Conservation (phyloP, 2,797 vertebrate species). For the Chaunax sp. region DNA sequence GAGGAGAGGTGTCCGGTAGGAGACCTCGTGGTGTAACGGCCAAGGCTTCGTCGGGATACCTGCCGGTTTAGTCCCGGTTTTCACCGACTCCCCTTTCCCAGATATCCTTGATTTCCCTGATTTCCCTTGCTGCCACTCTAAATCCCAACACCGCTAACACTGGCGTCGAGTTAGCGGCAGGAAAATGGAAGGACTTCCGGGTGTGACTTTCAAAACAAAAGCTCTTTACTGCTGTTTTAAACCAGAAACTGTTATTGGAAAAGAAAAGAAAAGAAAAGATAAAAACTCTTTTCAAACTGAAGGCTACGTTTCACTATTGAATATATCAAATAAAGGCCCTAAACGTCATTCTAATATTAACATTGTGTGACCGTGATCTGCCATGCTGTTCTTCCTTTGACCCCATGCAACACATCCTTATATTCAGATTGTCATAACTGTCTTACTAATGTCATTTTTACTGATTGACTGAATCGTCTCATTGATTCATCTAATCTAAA, state of each 20-base stretch:
- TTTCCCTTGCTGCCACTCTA: slow-evolving; percentile 62
- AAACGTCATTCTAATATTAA: too few relatives aligned
- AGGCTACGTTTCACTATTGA: too few relatives aligned
- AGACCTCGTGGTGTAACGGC: slow-evolving; percentile 14
- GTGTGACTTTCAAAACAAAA: slow-evolving; percentile 54
- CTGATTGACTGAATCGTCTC: too few relatives aligned
- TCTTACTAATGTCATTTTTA: too few relatives aligned
- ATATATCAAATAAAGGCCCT: too few relatives aligned
- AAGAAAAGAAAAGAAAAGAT: background rate
- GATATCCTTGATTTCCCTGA: slow-evolving; percentile 59
- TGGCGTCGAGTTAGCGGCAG: slow-evolving; percentile 7
- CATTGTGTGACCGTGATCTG: too few relatives aligned
- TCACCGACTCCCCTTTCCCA: slow-evolving; percentile 57
- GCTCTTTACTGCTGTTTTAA: accelerated
- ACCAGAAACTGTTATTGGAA: background rate
- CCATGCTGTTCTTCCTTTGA: too few relatives aligned
- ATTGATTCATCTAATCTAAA: too few relatives aligned
- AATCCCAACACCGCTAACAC: slow-evolving; percentile 36
- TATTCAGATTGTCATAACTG: too few relatives aligned
- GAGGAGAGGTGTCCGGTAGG: slow-evolving; percentile 11
- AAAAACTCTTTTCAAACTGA: too few relatives aligned
- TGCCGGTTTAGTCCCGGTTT: slow-evolving; percentile 60
- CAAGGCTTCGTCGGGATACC: slow-evolving; percentile 27
- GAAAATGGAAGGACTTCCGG: background rate
- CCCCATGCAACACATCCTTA: too few relatives aligned